phyloP scores from a whole-genome alignment of 2,888 invertebrate genomes.

The Crossocerus cetratus region DNA sequence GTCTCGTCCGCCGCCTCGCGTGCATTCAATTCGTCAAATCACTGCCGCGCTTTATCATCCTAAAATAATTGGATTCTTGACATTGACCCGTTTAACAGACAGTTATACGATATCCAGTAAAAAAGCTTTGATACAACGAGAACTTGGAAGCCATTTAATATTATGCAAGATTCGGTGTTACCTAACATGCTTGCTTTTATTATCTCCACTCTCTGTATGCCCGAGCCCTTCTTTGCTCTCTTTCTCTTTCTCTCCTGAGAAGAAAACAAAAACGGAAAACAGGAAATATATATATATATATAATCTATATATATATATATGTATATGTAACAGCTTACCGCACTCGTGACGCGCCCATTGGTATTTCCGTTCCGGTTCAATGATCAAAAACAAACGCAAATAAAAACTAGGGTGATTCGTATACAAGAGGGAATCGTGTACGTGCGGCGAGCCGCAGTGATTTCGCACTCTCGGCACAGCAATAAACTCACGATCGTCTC shows the following conservation, averaged over 20 bases:
- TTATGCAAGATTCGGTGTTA: conserved; percentile 42
- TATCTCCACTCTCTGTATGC: conserved; percentile 9
- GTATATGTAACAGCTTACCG: neutral
- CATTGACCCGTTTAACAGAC: conserved; percentile 20
- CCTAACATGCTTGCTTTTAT: conserved; percentile 28
- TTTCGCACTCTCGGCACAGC: neutral
- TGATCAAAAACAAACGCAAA: conserved; percentile 12
- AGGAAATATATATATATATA: too few relatives aligned
- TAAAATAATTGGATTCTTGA: conserved; percentile 11
- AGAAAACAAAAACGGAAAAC: too few relatives aligned
- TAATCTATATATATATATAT: too few relatives aligned
- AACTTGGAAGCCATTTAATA: conserved; percentile 51
- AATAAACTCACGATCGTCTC: neutral
- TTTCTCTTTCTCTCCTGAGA: neutral
- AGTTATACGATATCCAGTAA: conserved; percentile 10
- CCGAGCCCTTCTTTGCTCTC: conserved; percentile 11
- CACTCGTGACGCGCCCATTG: neutral
- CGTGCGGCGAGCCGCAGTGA: neutral
- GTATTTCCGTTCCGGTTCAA: conserved; percentile 7
- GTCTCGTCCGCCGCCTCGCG: neutral
- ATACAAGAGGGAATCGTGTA: conserved; percentile 12
- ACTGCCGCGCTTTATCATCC: neutral
- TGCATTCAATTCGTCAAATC: conserved; percentile 10
- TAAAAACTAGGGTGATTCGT: conserved; percentile 2
- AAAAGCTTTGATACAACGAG: conserved; percentile 34